Base-by-base conservation (phyloP, 2,113 vertebrate species). In the Ameiurus melas region DNA sequence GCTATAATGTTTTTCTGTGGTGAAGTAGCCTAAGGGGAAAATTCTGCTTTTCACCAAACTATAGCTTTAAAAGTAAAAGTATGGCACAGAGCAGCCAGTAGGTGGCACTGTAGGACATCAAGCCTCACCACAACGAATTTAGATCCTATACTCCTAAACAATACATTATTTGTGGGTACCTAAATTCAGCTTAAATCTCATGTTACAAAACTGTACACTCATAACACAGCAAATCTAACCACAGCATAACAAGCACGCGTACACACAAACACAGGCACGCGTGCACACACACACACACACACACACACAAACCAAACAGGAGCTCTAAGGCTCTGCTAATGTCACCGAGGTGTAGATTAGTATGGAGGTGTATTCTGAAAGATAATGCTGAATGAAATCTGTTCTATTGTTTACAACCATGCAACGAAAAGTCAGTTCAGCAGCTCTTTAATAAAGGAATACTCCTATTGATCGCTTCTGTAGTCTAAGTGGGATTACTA, bases 351-450 rank as follows among this genome's bases (percentile, higher is more conserved):
- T 58, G 78, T 36, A 58, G 16, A 33, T 36, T 2, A 81, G 60
- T 53, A 60, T 43, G 60, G 33, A 47, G 36, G 39, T 83, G 68
- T 70, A 83, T 84, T 88, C 81, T 88, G 81, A 88, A 88, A 84
- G 86, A 53, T 20, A 27, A 13, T 27, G 47, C 64, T 25, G 77
- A 84, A 84, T 55, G 47, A 70, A 84, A 53, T 33, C 27, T 60
- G 30, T 33, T 57, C 8, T 51, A n/a, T 53, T 58, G 79, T 33
- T 58, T 30, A 22, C 20, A 33, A 14, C 7, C 39, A 13, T 60
- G 78, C 78, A 33, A 20, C 10, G 16, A 57, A 57, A 39, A 57
- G 16, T 4, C 51, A 57, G 47, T 10, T 80, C 77, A 80, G 51
- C n/a, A 57, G 33, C 19, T 81, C 7, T 20, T 81, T 36, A 36